Percentiles rank a stretch among this genome's conserved stretches.
Evolutionary conservation across 2,797 vertebrate genomes (phyloP).

Genomic region (Masticophis lateralis): DNA sequence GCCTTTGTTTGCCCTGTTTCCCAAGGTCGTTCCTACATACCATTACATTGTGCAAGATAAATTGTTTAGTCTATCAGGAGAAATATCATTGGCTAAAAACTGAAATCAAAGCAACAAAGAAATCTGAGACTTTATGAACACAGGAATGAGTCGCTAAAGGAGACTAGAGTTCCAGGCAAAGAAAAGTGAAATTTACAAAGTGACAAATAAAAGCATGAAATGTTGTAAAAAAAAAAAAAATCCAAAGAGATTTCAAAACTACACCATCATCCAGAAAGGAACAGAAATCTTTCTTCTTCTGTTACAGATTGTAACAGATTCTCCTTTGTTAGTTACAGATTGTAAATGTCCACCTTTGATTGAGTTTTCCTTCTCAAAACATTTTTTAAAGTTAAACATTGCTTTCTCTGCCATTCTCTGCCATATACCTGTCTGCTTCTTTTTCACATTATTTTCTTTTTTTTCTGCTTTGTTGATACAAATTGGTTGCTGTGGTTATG

Average conservation of each 20-base stretch:
- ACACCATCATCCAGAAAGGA: neutral
- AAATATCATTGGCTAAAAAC: neutral
- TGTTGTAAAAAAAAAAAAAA: neutral
- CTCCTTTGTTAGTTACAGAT: neutral
- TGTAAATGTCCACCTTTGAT: neutral
- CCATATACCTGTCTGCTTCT: neutral
- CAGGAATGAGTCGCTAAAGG: neutral
- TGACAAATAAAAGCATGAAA: neutral
- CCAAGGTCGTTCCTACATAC: neutral
- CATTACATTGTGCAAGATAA: neutral
- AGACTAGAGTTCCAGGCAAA: neutral
- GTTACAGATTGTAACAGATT: neutral
- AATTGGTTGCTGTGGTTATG: neutral
- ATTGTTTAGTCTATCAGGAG: neutral
- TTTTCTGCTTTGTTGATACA: neutral
- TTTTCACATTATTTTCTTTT: neutral
- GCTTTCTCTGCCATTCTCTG: neutral
- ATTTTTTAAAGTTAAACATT: neutral
- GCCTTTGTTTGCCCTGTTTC: neutral
- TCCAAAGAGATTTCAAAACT: neutral
- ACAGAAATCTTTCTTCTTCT: neutral
- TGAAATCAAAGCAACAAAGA: neutral
- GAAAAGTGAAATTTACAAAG: neutral
- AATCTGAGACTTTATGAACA: neutral
- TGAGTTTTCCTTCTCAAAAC: constrained; percentile 9